Base-by-base conservation (phyloP, 2,888 invertebrate genomes). In the Odontomyia ornata region DNA sequence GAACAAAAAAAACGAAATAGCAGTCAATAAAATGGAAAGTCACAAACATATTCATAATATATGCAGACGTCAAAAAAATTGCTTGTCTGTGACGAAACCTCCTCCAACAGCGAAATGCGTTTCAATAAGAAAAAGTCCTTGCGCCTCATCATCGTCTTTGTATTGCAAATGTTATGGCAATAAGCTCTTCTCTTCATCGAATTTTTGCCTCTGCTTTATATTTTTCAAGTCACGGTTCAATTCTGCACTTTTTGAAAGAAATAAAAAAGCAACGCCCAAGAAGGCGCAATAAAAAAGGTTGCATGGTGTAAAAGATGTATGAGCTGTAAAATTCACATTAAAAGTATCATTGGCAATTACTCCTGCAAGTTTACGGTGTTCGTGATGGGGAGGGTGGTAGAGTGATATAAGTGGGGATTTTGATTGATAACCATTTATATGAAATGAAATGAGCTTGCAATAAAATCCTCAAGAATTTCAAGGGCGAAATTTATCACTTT, bases 291-390 rank as follows among this genome's bases (percentile, higher is more conserved):
- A 52, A 52, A 52, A 43, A 52, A 18, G 18, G 13, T 52, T 18
- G n/a, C 21, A 60, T n/a, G 11, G 18, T 60, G 23, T 13, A 23
- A 67, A 67, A 27, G 43, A 1, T 46, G 18, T 46, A 23, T 13
- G 18, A 7, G 67, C 67, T 27, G 28, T 67, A 18, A 67, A 67
- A 67, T 13, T 36, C 67, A 46, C 67, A 67, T 67, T 67, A 67
- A 67, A 43, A 67, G 43, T 67, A 67, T 46, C 46, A 67, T 67
- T 67, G 67, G 43, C 67, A 43, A 67, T 67, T 67, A 67, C 27
- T 30, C 28, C 25, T 9, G 60, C 7, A 23, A 60, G 25, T n/a
- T 60, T 60, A n/a, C n/a, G n/a, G n/a, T n/a, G 21, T 9, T 21
- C 13, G 18, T 21, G 23, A 23, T n/a, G 25, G 18, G 7, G 52